Conservation (phyloP, 2,888 invertebrate species). For the Phania funesta region DNA sequence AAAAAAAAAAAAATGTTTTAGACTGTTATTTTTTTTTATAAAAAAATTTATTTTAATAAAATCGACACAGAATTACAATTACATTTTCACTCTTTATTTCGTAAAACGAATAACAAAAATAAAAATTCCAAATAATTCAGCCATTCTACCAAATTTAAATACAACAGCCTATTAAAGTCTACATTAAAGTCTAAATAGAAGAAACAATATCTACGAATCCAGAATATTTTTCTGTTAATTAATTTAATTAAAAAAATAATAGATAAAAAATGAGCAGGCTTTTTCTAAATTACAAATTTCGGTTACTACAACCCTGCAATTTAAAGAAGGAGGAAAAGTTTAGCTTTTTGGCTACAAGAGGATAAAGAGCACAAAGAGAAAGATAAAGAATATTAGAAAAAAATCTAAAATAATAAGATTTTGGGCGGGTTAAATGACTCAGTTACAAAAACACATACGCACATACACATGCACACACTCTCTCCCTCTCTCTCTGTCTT, state of each 20-base stretch:
- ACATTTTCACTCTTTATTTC: conserved; percentile 56
- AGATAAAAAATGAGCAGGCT: conserved; percentile 1
- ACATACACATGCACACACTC: no score
- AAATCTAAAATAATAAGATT: conserved; percentile 67
- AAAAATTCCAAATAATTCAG: conserved; percentile 58
- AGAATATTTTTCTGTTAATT: conserved; percentile 29
- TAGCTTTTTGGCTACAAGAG: not conserved
- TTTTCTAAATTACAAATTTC: no score
- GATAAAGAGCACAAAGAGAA: not conserved
- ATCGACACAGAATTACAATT: conserved; percentile 57
- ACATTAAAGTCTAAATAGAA: conserved; percentile 53
- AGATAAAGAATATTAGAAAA: conserved; percentile 38
- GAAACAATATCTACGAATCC: conserved; percentile 21
- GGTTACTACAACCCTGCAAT: conserved; percentile 6
- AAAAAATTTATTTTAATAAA: conserved; percentile 59
- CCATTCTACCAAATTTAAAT: conserved; percentile 45
- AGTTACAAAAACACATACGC: conserved; percentile 54
- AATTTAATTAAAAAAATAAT: conserved; percentile 3
- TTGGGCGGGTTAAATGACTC: conserved; percentile 68
- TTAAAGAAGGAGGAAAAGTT: conserved; percentile 7
- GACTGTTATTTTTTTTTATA: conserved; percentile 27
- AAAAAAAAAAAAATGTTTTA: conserved; percentile 65
- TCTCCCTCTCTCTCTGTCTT: conserved; percentile 30
- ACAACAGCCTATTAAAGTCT: conserved; percentile 53
- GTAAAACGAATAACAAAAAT: conserved; percentile 64